phyloP scores from a whole-genome alignment of 2,797 vertebrate species.

The Ispidina picta region DNA sequence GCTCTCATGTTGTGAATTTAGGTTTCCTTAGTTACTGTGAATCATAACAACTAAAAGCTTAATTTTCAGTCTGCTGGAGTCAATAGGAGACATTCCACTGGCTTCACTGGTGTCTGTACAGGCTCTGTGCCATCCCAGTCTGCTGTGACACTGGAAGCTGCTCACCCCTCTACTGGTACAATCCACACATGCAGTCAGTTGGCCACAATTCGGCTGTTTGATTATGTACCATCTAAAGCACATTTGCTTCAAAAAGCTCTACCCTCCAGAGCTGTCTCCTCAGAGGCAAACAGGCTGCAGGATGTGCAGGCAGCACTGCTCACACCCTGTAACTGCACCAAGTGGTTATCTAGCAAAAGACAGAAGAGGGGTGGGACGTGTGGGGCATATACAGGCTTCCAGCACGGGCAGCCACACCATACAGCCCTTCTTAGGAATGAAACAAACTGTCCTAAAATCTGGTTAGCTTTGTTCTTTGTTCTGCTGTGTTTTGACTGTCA shows the following conservation, averaged over 20 bases:
- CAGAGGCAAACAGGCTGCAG: background rate
- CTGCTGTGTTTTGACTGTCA: background rate
- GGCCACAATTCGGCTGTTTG: background rate
- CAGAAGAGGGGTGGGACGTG: background rate
- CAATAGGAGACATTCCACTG: constrained; percentile 40
- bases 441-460: background rate
- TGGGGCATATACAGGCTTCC: background rate
- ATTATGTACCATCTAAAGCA: background rate
- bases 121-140: background rate
- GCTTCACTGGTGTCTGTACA: background rate
- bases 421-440: background rate
- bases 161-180: background rate
- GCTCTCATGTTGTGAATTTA: background rate
- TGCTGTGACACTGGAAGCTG: background rate
- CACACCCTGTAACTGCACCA: background rate
- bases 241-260: background rate
- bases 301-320: background rate
- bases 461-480: background rate
- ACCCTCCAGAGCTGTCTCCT: background rate
- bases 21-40: constrained; percentile 66
- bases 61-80: constrained; percentile 53
- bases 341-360: background rate
- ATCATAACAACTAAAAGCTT: constrained; percentile 34
- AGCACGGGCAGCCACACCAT: background rate
- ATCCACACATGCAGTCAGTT: background rate